Evolutionary conservation across 2,888 invertebrate genomes (phyloP).

Genomic region (Mythimna loreyi): DNA sequence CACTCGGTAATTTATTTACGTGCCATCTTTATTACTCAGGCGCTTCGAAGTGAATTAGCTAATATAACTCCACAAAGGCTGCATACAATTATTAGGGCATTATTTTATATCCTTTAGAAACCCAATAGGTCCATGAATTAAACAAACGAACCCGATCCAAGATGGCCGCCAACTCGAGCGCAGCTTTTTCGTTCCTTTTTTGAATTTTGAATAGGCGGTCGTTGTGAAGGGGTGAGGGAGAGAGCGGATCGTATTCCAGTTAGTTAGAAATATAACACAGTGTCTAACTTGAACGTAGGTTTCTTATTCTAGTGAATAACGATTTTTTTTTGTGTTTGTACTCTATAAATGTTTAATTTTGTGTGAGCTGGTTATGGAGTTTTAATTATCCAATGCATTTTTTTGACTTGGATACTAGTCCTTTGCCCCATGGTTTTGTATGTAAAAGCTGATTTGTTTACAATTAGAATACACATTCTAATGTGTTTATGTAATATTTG

Average conservation of each 20-base stretch:
- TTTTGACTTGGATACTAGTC: too few relatives aligned
- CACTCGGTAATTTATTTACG: slow-evolving; percentile 52
- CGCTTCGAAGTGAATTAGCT: slow-evolving; percentile 55
- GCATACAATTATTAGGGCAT: slow-evolving; percentile 54
- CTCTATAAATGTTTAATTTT: not conserved
- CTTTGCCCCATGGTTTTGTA: too few relatives aligned
- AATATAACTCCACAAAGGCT: slow-evolving; percentile 51
- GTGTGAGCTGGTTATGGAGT: not conserved
- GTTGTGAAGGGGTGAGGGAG: slow-evolving; percentile 64
- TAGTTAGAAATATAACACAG: slow-evolving; percentile 58
- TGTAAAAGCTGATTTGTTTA: too few relatives aligned
- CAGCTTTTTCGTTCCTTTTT: slow-evolving; percentile 82
- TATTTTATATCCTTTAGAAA: slow-evolving; percentile 55
- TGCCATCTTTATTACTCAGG: slow-evolving; percentile 43
- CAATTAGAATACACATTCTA: too few relatives aligned
- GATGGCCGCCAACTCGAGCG: slow-evolving; percentile 79
- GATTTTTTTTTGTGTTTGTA: slow-evolving; percentile 19
- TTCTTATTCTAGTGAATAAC: slow-evolving; percentile 26
- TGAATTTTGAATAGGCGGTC: slow-evolving; percentile 79
- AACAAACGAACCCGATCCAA: slow-evolving; percentile 71
- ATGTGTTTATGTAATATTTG: too few relatives aligned
- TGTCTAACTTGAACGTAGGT: slow-evolving; percentile 53
- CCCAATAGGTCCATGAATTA: slow-evolving; percentile 64
- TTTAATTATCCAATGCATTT: not conserved
- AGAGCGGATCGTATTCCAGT: slow-evolving; percentile 63